Conservation (phyloP, 2,113 vertebrate species). For the Microcebus ravelobensis region DNA sequence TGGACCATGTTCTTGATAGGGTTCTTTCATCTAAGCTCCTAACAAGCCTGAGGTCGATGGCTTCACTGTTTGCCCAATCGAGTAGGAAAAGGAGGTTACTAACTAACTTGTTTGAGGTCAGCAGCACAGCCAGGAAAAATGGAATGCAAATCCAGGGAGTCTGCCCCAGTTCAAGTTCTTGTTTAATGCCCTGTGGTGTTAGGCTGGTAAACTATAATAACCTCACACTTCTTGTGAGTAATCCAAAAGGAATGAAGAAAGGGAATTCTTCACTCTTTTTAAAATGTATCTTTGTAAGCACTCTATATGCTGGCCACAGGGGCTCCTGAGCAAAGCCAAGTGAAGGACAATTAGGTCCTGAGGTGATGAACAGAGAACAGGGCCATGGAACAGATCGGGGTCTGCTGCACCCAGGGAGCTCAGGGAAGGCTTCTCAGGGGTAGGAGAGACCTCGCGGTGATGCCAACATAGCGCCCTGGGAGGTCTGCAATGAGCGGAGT, state of each 20-base stretch:
- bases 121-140: not conserved
- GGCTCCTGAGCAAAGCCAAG: not conserved
- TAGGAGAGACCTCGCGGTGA: not conserved
- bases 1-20: not conserved
- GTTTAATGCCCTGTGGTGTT: not conserved
- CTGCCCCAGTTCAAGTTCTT: not conserved
- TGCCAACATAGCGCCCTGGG: fast-evolving
- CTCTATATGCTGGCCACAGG: not conserved
- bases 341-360: not conserved
- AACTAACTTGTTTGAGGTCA: too few species aligned
- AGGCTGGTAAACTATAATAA: not conserved
- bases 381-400: fast-evolving
- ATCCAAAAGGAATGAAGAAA: not conserved
- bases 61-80: not conserved
- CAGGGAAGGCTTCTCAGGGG: not conserved
- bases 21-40: not conserved
- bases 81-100: not conserved
- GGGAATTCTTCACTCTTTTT: not conserved
- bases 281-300: not conserved
- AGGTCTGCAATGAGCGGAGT: not conserved
- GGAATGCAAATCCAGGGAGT: not conserved
- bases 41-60: not conserved
- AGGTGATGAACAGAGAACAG: too few species aligned
- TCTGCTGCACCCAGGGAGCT: not conserved
- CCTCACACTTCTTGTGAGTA: not conserved